Evolutionary conservation across 1,140 invertebrate genomes (phyloP), one percentile per base, ranked within the genome.

Genomic region (Gryon sp.): DNA sequence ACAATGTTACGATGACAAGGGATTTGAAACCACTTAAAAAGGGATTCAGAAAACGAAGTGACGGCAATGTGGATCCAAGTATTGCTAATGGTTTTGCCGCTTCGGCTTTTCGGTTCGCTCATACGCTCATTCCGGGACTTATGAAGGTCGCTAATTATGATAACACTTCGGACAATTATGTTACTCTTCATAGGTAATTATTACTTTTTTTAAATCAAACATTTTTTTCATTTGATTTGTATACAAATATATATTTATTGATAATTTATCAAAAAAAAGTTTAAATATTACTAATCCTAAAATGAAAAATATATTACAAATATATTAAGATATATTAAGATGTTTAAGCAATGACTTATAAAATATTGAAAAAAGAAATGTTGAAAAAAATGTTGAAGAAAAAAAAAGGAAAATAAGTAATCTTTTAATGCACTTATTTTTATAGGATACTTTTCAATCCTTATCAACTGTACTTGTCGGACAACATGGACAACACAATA

Each of bases 11-110:
- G 79, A 84, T 86, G 22, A 82, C 87, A 2, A 86, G 92, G 18
- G 89, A 92, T n/a, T 80, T 97, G 32, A 90, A 90, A 34, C 90
- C 93, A 0, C 84, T 90, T 8, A 82, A 88, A 6, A 85, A 83
- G 0, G 92, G 93, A 0, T 91, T 91, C 79, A 93, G 92, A 52
- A 91, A 91, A 0, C 97, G 97, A 3, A 40, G 45, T 3, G 28
- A 45, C 9, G 1, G 24, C 0, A 32, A 79, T 84, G 90, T 97
- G 74, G 92, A 99, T 87, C 92, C 97, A 0, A 91, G 92, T 0
- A 93, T 99, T 50, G 92, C 95, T 0, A 99, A 99, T 87, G 93
- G 92, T 79, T 99, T 99, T 90, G 94, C 98, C 0, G 91, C 96
- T 0, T 93, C 97, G 1, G 97, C 94, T 0, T 97, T 96, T 81